A percentile compares a stretch with the other conserved stretches of the same genome.
Evolutionary conservation across 2,113 vertebrate species (phyloP).

Genomic region (Gila orcuttii): DNA sequence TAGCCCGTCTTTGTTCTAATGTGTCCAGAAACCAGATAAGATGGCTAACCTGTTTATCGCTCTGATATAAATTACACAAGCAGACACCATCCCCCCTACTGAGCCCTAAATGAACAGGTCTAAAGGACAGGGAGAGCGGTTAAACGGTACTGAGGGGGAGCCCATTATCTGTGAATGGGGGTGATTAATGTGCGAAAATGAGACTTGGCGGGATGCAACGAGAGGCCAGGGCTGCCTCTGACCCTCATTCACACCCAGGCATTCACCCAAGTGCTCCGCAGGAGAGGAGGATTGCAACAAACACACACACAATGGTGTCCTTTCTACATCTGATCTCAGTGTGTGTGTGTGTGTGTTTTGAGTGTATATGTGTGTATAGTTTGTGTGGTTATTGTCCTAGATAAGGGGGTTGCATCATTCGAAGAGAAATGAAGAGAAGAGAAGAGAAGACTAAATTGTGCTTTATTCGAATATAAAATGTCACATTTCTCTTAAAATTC

Average conservation of each 20-base stretch:
- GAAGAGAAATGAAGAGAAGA: conserved; percentile 29
- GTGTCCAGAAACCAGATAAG: conserved; percentile 48
- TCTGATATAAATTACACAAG: conserved; percentile 68
- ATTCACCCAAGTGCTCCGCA: conserved; percentile 74
- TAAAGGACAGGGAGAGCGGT: conserved; percentile 77
- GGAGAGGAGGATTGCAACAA: conserved; percentile 66
- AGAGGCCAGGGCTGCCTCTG: conserved; percentile 73
- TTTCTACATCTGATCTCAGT: conserved; percentile 51
- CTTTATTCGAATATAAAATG: not conserved
- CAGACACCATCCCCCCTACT: conserved; percentile 68
- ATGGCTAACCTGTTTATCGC: conserved; percentile 61
- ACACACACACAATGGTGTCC: conserved; percentile 54
- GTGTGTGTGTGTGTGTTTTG: conserved; percentile 36
- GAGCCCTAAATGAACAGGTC: conserved; percentile 78
- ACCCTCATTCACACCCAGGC: conserved; percentile 79
- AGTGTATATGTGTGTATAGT: conserved; percentile 20
- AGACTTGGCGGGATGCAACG: conserved; percentile 74
- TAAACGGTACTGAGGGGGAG: conserved; percentile 80
- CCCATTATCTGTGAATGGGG: conserved; percentile 82
- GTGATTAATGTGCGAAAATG: conserved; percentile 77
- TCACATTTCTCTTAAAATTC: not conserved
- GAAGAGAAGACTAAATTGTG: conserved; percentile 12
- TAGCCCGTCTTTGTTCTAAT: conserved; percentile 45
- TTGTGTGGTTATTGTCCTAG: conserved; percentile 28
- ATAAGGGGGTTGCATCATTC: conserved; percentile 50